phyloP scores from a whole-genome alignment of 2,113 vertebrate genomes.

The Caranx melampygus region DNA sequence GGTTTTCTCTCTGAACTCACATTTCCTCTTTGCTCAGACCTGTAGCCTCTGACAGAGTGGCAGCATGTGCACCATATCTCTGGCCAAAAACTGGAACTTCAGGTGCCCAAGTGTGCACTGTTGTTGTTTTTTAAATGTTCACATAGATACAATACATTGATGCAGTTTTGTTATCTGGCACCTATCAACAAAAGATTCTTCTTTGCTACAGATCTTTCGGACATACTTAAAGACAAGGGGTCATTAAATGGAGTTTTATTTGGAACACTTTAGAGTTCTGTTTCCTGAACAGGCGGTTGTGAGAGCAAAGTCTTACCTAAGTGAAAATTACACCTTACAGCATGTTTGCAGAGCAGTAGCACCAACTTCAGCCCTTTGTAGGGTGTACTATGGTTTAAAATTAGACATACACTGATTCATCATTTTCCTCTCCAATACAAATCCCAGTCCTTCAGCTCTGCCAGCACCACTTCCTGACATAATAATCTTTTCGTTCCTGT shows the following conservation, averaged over 20 bases:
- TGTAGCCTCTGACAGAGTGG: not conserved
- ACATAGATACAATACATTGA: not conserved
- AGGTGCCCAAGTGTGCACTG: not conserved
- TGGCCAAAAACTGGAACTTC: not conserved
- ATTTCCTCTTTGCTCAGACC: slow-evolving; percentile 33
- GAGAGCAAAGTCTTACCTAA: not conserved
- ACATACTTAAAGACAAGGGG: not conserved
- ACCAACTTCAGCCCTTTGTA: not conserved
- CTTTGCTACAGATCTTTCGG: not conserved
- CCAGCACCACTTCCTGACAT: too few relatives aligned
- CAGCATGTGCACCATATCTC: not conserved
- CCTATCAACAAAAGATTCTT: not conserved
- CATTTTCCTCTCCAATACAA: not conserved
- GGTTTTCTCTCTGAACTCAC: slow-evolving; percentile 38
- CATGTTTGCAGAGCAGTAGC: not conserved
- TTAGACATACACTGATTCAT: not conserved
- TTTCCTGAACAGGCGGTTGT: not conserved
- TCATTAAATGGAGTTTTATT: not conserved
- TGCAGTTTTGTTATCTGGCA: not conserved
- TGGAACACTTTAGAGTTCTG: not conserved
- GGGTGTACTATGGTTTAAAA: not conserved
- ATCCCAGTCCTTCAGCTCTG: too few relatives aligned
- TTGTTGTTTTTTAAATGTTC: not conserved
- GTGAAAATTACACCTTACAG: not conserved
- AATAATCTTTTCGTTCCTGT: not conserved